phyloP scores from a whole-genome alignment of 2,888 invertebrate species.

The Meiosimyza platycephala region DNA sequence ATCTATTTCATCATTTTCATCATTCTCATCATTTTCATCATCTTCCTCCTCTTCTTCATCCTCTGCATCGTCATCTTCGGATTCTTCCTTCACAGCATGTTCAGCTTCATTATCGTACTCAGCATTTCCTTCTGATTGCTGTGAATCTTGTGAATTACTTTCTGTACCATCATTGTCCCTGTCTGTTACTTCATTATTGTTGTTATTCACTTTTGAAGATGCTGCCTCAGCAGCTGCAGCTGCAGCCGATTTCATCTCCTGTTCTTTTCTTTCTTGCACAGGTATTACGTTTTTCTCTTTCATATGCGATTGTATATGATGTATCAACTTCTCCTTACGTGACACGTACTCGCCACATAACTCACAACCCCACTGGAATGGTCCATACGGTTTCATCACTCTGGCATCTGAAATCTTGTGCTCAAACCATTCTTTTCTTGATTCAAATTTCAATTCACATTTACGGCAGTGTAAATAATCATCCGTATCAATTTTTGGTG shows the following conservation, averaged over 20 bases:
- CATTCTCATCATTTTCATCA: conserved; percentile 47
- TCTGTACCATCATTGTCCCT: conserved; percentile 11
- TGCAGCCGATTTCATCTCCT: conserved; percentile 18
- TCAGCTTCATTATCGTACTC: conserved; percentile 42
- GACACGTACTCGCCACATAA: conserved; percentile 66
- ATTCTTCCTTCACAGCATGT: conserved; percentile 35
- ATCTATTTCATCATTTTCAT: conserved; percentile 47
- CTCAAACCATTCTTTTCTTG: conserved; percentile 64
- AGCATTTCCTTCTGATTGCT: conserved; percentile 41
- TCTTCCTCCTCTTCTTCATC: conserved; percentile 49
- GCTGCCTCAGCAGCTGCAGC: neutral
- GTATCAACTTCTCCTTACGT: conserved; percentile 66
- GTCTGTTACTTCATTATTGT: neutral
- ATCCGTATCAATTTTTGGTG: conserved; percentile 62
- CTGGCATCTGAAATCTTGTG: conserved; percentile 65
- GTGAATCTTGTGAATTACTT: conserved; percentile 46
- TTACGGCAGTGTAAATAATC: conserved; percentile 60
- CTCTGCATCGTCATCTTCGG: conserved; percentile 47
- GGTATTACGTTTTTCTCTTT: conserved; percentile 61
- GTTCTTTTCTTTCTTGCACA: conserved; percentile 44
- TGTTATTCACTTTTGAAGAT: conserved; percentile 3
- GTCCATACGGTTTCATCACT: conserved; percentile 62
- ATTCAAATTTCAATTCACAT: conserved; percentile 61
- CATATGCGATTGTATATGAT: conserved; percentile 66
- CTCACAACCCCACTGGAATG: conserved; percentile 68